Evolutionary conservation across 2,888 invertebrate genomes (phyloP).

Genomic region (Emmelina monodactyla): DNA sequence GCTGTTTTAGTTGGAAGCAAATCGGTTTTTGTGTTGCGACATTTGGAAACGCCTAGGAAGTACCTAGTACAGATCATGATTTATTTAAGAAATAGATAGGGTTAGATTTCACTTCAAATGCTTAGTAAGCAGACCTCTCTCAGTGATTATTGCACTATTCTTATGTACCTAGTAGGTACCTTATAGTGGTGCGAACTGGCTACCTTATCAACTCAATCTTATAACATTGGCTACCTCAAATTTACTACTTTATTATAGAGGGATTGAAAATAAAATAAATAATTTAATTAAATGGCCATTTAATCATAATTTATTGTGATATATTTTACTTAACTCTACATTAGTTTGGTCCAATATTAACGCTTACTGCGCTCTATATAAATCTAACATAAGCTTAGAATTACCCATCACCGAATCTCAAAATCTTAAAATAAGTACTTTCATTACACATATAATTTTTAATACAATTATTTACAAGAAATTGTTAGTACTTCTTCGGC

Average conservation of each 20-base stretch:
- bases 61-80: too few species aligned
- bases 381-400: conserved; percentile 18
- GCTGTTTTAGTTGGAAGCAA: too few species aligned
- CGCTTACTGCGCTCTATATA: conserved; percentile 45
- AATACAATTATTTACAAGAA: conserved; percentile 24
- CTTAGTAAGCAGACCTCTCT: too few species aligned
- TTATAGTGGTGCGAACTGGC: too few species aligned
- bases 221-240: too few species aligned
- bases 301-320: conserved; percentile 25
- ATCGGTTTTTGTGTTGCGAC: too few species aligned
- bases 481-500: conserved; percentile 37
- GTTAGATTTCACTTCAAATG: too few species aligned
- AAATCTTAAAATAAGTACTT: neutral
- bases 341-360: conserved; percentile 54
- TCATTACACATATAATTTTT: conserved; percentile 7
- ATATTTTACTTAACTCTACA: conserved; percentile 40
- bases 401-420: conserved; percentile 34
- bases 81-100: too few species aligned
- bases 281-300: conserved; percentile 34
- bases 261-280: conserved; percentile 5
- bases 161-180: too few species aligned
- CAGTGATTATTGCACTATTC: conserved; percentile 1
- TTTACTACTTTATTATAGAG: too few species aligned
- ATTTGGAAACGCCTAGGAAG: too few species aligned
- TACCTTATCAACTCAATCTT: too few species aligned